phyloP scores from a whole-genome alignment of 2,797 vertebrate species.

The Helostoma temminkii region DNA sequence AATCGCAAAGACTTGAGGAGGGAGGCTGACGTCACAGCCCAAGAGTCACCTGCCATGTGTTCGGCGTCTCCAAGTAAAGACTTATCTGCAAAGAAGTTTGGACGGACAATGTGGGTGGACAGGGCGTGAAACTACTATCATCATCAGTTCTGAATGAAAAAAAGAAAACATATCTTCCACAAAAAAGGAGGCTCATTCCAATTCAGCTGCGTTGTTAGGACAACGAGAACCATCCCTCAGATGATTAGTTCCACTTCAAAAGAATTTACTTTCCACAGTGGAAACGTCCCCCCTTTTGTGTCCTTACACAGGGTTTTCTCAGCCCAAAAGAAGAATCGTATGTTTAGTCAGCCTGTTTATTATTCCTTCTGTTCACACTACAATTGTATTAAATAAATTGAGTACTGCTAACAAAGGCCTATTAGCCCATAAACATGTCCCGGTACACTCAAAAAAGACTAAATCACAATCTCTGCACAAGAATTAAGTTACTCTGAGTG shows the following conservation, averaged over 20 bases:
- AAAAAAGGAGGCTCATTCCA: constrained; percentile 94
- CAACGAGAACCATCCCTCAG: constrained; percentile 99
- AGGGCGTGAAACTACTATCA: constrained; percentile 98
- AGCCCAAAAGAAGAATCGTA: constrained; percentile 89
- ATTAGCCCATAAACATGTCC: constrained; percentile 88
- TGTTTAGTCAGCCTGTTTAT: constrained; percentile 94
- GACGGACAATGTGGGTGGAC: constrained; percentile 94
- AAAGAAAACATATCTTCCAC: constrained; percentile 99
- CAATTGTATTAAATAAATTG: constrained; percentile 94
- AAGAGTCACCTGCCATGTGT: constrained; percentile 89
- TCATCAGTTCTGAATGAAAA: constrained; percentile 97
- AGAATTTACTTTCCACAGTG: constrained; percentile 98
- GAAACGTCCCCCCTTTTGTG: constrained; percentile 94
- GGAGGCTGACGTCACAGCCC: constrained; percentile 85
- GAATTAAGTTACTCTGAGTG: constrained; percentile 74
- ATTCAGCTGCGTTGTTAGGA: constrained; percentile 99
- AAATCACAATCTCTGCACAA: constrained; percentile 74
- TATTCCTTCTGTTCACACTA: constrained; percentile 91
- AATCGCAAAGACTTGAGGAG: constrained; percentile 81
- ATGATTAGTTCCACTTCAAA: constrained; percentile 99
- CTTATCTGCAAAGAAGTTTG: constrained; percentile 86
- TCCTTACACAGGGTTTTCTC: constrained; percentile 93
- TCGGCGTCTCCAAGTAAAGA: constrained; percentile 87
- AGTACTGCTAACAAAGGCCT: constrained; percentile 77
- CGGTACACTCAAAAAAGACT: constrained; percentile 75